Evolutionary conservation across 2,888 invertebrate species (phyloP).

Genomic region (Caenorhabditis plicata): DNA sequence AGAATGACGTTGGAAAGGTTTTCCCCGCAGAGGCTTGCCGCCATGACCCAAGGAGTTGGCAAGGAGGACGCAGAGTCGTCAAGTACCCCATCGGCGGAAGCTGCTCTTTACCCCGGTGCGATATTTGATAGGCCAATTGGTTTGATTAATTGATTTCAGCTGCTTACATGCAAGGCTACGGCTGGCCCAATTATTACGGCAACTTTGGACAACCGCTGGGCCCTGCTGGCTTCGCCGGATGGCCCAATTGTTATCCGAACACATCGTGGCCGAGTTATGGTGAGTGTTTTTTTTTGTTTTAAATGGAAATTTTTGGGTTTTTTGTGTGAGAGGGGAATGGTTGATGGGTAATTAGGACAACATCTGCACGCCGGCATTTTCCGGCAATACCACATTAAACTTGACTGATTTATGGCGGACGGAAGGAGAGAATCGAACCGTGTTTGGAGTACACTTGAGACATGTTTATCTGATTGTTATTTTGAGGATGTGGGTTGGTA

Average conservation of each 20-base stretch:
- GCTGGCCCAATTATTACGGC: constrained; percentile 45
- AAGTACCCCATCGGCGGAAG: constrained; percentile 35
- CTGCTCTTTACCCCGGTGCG: constrained; percentile 37
- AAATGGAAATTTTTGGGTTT: neutral
- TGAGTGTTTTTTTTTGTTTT: constrained; percentile 24
- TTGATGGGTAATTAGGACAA: neutral
- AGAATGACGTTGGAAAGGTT: neutral
- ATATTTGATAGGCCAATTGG: too few relatives aligned
- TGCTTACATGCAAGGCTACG: constrained; percentile 44
- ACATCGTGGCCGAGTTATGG: constrained; percentile 57
- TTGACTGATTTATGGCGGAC: too few relatives aligned
- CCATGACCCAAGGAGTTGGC: constrained; percentile 56
- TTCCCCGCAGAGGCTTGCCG: constrained; percentile 48
- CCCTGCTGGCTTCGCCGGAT: constrained; percentile 45
- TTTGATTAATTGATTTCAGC: constrained; percentile 20
- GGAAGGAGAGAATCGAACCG: neutral
- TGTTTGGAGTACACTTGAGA: too few relatives aligned
- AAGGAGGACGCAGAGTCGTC: constrained; percentile 44
- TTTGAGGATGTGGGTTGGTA: too few relatives aligned
- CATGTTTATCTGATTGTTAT: too few relatives aligned
- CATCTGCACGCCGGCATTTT: too few relatives aligned
- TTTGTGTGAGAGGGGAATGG: neutral
- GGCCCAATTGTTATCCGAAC: constrained; percentile 53
- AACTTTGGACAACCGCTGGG: constrained; percentile 51
- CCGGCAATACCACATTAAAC: too few relatives aligned